Conservation (phyloP, 2,113 vertebrate genomes). For the Sisor rabdophorus region DNA sequence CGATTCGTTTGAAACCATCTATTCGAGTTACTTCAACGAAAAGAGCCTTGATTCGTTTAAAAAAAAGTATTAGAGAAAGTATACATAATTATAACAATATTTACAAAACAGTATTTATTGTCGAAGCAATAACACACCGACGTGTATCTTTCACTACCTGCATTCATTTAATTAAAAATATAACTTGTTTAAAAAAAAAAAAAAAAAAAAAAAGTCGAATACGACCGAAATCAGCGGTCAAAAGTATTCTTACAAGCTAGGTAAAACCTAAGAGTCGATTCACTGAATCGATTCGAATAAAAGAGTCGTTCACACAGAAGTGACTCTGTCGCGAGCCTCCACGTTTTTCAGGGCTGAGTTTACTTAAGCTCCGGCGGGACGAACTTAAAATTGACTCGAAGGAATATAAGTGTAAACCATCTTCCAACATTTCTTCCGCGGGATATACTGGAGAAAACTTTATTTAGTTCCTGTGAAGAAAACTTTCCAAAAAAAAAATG, state of each 20-base stretch:
- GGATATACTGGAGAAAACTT: neutral
- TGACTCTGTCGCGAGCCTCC: neutral
- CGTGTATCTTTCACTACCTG: too few relatives aligned
- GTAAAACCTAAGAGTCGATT: neutral
- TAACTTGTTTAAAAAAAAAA: too few relatives aligned
- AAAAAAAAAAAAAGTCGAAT: neutral
- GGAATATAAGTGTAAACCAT: neutral
- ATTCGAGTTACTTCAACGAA: neutral
- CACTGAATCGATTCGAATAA: neutral
- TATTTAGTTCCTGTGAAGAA: neutral
- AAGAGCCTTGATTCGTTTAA: neutral
- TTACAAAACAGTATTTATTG: neutral
- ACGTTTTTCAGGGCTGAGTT: neutral
- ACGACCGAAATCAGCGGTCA: neutral
- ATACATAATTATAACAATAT: too few relatives aligned
- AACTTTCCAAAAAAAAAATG: too few relatives aligned
- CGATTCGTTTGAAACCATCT: neutral
- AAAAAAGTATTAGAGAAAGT: too few relatives aligned
- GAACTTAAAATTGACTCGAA: neutral
- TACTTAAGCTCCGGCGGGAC: too few relatives aligned
- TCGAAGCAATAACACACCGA: too few relatives aligned
- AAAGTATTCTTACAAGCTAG: neutral
- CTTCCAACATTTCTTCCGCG: neutral
- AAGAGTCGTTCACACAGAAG: neutral
- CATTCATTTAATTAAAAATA: too few relatives aligned